Evolutionary conservation across 2,797 vertebrate species (phyloP), one percentile per base, ranked within the genome.

Genomic region (Phataginus tetradactyla): DNA sequence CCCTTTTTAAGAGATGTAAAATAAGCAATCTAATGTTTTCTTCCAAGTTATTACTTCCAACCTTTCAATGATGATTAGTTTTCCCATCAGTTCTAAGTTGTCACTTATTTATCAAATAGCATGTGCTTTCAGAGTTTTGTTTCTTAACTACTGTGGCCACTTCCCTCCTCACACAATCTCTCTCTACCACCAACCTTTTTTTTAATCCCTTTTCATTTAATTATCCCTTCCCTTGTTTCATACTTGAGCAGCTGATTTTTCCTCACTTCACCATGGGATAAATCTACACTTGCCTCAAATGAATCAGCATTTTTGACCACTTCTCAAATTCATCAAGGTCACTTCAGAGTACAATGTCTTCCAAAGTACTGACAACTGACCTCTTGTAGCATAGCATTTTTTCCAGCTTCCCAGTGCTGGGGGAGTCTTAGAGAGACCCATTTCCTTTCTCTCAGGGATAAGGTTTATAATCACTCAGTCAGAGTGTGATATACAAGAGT

Each of bases 241-340:
- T 37, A 68, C 49, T 85, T 29, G 2, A 88, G 77, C 34, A 51
- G 57, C 27, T 91, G 15, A 66, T 64, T 90, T 94, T 71, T 80
- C 51, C 39, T 92, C 61, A 77, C 23, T 61, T 74, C 57, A 72
- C 39, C 29, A 55, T 49, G 42, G n/a, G 34, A 77, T 53, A 86
- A 86, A 92, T 23, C 90, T 83, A 29, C 0, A 85, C 39, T 32
- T 71, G 51, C 12, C 79, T 74, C 53, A 77, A 69, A 66, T n/a
- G 23, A 69, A 53, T 95, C 75, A 92, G 25, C 92, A 45, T 68
- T 87, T 95, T 13, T 45, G 49, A 84, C 32, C 51, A 25, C 37
- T 88, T 96, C 34, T 91, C 81, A 59, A 53, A 87, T 78, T 69
- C 69, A 92, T 21, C 45, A 88, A 74, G 86, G 21, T 61, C 37